Evolutionary conservation across 1,140 invertebrate species (phyloP), one percentile per base, ranked within the genome.

Genomic region (Solenopsis fugax): DNA sequence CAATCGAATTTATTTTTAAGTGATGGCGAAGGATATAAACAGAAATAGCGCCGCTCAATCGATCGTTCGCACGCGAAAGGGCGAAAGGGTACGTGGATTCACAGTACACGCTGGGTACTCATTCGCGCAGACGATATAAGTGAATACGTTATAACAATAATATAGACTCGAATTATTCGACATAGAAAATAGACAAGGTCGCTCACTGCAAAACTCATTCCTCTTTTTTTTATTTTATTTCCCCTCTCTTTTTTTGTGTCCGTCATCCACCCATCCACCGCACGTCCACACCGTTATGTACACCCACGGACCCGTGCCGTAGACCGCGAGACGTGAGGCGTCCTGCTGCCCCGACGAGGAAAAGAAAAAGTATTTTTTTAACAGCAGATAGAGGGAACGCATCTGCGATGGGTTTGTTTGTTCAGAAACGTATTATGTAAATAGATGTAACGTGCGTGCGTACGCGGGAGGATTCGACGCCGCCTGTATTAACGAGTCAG

Each of bases 121-220:
- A 93, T 91, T 91, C 87, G 91, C 86, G 90, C 88, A 77, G 88
- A 92, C 92, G 90, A 91, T 94, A 91, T 94, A 94, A 93, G 87
- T 90, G 89, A 93, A 93, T 93, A 93, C 91, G 91, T 87, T 94
- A 93, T 94, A 94, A 93, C 88, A 92, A 92, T 94, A 93, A 93
- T 92, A 93, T 93, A 94, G 93, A 90, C 92, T 93, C 92, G 85
- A 94, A 92, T 85, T 93, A 93, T 92, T 84, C 92, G 91, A 81
- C 54, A 93, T 94, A 94, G 93, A 93, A 94, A 94, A 94, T 94
- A 94, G 93, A 94, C 92, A 93, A 93, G 89, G 91, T 94, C 93
- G 93, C 92, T 93, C 93, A 94, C 93, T 93, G 91, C 91, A 91
- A 91, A 91, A 87, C 89, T 88, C 86, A 72, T 48, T 12, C 90